Percentiles rank a stretch among this genome's conserved stretches.
These are phyloP conservation scores for Trematomus loennbergii DNA, from an alignment of 2,113 vertebrate species.

Conservation along the genomic window DNA sequence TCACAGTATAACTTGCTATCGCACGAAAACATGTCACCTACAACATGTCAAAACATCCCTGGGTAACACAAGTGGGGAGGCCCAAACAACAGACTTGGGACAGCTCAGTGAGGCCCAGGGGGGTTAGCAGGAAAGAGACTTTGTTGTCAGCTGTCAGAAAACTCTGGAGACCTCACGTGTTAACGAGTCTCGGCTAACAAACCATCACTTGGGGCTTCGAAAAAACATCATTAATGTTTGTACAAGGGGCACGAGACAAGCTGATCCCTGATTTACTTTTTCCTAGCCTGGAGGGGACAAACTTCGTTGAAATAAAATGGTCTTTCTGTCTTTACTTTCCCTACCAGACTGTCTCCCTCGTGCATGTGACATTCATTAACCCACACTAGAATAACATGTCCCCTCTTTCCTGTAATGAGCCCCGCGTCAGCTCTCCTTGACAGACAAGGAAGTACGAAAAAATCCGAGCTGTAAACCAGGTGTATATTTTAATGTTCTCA, in stretches of 20 bases:
- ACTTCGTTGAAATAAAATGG: conserved; percentile 56
- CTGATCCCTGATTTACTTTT: conserved; percentile 60
- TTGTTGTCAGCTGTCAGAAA: conserved; percentile 72
- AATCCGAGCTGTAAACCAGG: conserved; percentile 22
- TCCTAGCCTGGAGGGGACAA: conserved; percentile 53
- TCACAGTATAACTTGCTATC: conserved; percentile 19
- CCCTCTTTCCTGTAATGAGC: conserved; percentile 60
- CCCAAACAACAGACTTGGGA: conserved; percentile 54
- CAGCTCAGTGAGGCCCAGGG: conserved; percentile 15
- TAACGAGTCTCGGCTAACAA: conserved; percentile 65
- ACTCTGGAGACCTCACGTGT: conserved; percentile 37
- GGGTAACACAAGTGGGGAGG: conserved; percentile 45
- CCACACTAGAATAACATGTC: conserved; percentile 61
- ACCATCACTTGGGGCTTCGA: conserved; percentile 67
- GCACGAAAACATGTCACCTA: conserved; percentile 66
- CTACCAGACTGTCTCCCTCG: conserved; percentile 36
- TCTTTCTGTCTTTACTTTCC: conserved; percentile 52
- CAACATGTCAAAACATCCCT: conserved; percentile 68
- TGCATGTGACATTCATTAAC: conserved; percentile 75
- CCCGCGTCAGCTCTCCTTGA: conserved; percentile 31
- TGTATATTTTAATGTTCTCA: conserved; percentile 16
- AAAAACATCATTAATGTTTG: conserved; percentile 74
- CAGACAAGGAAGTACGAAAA: conserved; percentile 23
- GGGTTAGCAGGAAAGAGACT: conserved; percentile 42
- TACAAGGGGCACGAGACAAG: conserved; percentile 48